Conservation (phyloP, 2,888 invertebrate genomes). For the Copidosoma aretas region DNA sequence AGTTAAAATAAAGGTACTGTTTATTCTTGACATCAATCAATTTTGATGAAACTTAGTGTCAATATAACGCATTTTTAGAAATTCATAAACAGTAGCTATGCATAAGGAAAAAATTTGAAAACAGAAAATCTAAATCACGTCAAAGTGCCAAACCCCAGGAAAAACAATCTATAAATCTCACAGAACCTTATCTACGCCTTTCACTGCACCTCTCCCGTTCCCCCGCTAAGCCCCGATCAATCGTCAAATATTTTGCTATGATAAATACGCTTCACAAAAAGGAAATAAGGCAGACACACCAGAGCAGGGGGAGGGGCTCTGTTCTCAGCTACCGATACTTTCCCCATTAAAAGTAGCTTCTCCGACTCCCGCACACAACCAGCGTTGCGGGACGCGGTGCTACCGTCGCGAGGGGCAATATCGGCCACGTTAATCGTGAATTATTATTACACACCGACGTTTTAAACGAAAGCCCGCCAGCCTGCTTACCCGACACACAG, state of each 20-base stretch:
- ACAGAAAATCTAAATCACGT: no score
- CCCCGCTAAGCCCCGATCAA: conserved; percentile 27
- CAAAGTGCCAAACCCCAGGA: not conserved
- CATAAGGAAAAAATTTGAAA: no score
- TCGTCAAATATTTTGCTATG: conserved; percentile 40
- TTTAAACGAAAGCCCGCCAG: conserved; percentile 35
- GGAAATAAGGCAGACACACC: no score
- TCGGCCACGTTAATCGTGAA: conserved; percentile 43
- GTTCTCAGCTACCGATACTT: conserved; percentile 23
- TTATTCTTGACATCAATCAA: no score
- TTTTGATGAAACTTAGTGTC: no score
- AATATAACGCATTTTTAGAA: no score
- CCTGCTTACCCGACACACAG: not conserved
- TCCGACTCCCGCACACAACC: not conserved
- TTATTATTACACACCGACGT: conserved; percentile 42
- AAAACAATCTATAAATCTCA: conserved; percentile 38
- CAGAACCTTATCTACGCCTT: conserved; percentile 31
- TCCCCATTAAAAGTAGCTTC: conserved; percentile 37
- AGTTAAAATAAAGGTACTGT: no score
- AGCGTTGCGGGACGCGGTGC: no score
- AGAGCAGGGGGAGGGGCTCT: not conserved
- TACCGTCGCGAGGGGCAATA: conserved; percentile 29
- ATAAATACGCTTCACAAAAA: conserved; percentile 27
- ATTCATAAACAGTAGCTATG: no score
- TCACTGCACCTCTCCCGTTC: not conserved